phyloP scores from a whole-genome alignment of 1,140 invertebrate species.

The Nylanderia fulva region DNA sequence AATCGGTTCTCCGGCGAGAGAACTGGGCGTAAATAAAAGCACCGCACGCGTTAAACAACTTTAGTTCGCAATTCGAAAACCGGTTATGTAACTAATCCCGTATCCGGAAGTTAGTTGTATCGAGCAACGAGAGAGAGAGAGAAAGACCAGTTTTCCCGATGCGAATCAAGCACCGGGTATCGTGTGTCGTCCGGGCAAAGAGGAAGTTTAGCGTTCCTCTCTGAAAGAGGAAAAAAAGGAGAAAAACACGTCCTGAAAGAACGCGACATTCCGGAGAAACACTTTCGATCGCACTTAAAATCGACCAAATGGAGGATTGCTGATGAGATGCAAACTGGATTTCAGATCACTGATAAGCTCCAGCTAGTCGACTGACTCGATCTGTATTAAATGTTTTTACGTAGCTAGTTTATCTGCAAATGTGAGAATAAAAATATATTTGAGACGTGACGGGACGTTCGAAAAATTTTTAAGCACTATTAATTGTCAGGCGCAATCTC shows the following conservation, averaged over 20 bases:
- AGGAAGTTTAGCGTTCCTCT: neutral
- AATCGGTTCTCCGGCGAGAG: slow-evolving; percentile 28
- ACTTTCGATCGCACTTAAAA: slow-evolving; percentile 43
- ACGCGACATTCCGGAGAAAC: neutral
- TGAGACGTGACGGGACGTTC: neutral
- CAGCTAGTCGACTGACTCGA: neutral
- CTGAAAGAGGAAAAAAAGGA: neutral
- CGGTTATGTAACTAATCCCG: slow-evolving; percentile 70
- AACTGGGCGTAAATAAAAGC: slow-evolving; percentile 64
- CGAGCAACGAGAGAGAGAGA: slow-evolving; percentile 43
- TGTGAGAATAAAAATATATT: neutral
- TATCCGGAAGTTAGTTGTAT: slow-evolving; percentile 55
- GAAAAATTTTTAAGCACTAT: neutral
- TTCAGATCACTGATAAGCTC: slow-evolving; percentile 8
- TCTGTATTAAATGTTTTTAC: neutral
- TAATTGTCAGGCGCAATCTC: neutral
- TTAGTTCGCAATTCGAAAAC: slow-evolving; percentile 52
- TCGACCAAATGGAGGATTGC: neutral
- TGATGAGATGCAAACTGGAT: neutral
- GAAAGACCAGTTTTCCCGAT: slow-evolving; percentile 53
- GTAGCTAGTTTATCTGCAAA: neutral
- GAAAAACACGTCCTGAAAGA: neutral
- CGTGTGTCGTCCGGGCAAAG: neutral
- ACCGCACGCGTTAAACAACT: slow-evolving; percentile 62
- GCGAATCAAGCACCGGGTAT: slow-evolving; percentile 20